phyloP scores from a whole-genome alignment of 1,140 invertebrate genomes.

The Sarcophaga bullata region DNA sequence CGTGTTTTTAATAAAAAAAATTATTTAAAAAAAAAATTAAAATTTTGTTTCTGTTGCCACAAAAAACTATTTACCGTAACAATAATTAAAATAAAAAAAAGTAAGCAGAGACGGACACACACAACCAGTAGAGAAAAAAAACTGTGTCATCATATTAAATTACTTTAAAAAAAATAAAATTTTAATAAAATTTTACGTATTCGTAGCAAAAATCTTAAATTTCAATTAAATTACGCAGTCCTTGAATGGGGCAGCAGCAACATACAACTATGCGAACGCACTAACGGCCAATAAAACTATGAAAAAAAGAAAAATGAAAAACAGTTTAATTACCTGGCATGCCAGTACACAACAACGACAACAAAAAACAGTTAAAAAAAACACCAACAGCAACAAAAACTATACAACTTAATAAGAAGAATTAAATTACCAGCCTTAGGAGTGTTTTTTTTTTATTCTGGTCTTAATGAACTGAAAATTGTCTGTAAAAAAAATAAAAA shows the following conservation, averaged over 20 bases:
- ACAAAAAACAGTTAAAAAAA: background rate
- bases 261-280: background rate
- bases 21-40: no score
- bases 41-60: no score
- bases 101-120: background rate
- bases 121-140: background rate
- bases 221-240: background rate
- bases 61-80: no score
- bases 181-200: background rate
- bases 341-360: no score
- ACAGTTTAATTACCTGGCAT: background rate
- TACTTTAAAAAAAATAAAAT: no score
- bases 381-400: background rate
- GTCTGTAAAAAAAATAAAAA: no score
- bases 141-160: background rate
- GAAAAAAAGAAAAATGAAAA: background rate
- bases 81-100: no score
- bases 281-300: background rate
- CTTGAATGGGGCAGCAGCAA: background rate
- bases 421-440: background rate
- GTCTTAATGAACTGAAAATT: no score
- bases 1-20: conserved; percentile 2
- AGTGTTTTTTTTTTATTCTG: background rate
- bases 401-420: conserved; percentile 1
- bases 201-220: background rate